phyloP scores from a whole-genome alignment of 2,113 vertebrate genomes.

The Bos javanicus region DNA sequence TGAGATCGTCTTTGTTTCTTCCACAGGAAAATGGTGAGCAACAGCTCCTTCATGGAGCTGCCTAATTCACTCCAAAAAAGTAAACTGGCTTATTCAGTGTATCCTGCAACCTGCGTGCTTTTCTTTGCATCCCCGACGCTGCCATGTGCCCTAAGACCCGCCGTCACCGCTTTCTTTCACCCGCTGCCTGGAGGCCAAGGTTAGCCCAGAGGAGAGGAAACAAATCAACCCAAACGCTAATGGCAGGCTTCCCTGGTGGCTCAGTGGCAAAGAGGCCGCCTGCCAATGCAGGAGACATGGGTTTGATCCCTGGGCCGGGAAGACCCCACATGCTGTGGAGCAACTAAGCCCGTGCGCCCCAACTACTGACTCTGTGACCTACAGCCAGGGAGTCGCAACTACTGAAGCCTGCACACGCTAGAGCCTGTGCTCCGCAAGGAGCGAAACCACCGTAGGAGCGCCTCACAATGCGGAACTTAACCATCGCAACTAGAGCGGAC shows the following conservation, averaged over 20 bases:
- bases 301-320: background rate
- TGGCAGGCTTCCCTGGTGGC: background rate
- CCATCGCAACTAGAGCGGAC: rapidly evolving
- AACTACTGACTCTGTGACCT: background rate
- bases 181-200: background rate
- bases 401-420: rapidly evolving
- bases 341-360: rapidly evolving
- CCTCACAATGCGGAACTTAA: rapidly evolving
- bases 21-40: background rate
- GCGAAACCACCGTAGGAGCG: background rate
- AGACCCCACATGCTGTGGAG: background rate
- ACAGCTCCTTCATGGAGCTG: background rate
- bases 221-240: background rate
- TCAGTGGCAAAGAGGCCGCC: background rate
- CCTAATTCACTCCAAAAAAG: background rate
- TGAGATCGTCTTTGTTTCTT: background rate
- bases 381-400: background rate
- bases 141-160: background rate
- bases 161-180: background rate
- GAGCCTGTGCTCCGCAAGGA: background rate
- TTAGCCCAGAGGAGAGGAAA: background rate
- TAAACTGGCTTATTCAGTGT: background rate
- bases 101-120: background rate
- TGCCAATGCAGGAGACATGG: background rate
- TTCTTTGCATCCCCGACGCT: background rate